Conservation (phyloP, 1,140 invertebrate species). For the Meloidogyne hapla region DNA sequence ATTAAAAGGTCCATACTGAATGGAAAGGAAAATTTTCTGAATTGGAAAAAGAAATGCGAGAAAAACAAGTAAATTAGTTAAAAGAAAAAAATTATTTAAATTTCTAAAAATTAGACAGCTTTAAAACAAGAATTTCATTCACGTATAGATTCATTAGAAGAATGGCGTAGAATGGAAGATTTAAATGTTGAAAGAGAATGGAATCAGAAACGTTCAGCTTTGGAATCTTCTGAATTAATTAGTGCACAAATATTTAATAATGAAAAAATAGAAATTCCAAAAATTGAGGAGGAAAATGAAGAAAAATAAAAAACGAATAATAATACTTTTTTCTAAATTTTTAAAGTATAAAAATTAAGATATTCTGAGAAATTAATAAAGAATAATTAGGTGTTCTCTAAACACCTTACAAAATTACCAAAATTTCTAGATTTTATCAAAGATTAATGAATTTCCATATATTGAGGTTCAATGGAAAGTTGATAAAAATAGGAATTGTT, state of each 20-base stretch:
- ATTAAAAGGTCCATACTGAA: not conserved
- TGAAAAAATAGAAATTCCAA: not conserved
- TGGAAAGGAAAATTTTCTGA: slow-evolving; percentile 17
- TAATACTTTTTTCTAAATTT: too few relatives aligned
- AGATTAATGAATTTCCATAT: too few relatives aligned
- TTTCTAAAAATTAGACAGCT: slow-evolving; percentile 1
- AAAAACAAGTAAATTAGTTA: slow-evolving; percentile 9
- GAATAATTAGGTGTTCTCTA: too few relatives aligned
- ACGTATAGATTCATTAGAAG: slow-evolving; percentile 16
- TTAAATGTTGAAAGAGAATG: slow-evolving; percentile 20
- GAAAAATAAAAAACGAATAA: slow-evolving; percentile 6
- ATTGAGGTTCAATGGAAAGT: too few relatives aligned
- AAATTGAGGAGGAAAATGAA: not conserved
- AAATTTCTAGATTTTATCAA: too few relatives aligned
- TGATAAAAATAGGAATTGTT: too few relatives aligned
- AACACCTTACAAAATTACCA: too few relatives aligned
- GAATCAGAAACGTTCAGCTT: slow-evolving; percentile 20
- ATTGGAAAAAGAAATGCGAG: slow-evolving; percentile 27
- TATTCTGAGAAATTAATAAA: too few relatives aligned
- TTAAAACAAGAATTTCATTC: slow-evolving; percentile 18
- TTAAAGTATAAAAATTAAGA: too few relatives aligned
- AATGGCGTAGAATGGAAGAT: slow-evolving; percentile 17
- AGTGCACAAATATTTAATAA: not conserved
- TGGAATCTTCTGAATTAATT: slow-evolving; percentile 24
- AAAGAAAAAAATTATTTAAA: not conserved